These are phyloP conservation scores for Crotalus helleri DNA, from an alignment of 2,113 vertebrate species.

Conservation along the genomic window DNA sequence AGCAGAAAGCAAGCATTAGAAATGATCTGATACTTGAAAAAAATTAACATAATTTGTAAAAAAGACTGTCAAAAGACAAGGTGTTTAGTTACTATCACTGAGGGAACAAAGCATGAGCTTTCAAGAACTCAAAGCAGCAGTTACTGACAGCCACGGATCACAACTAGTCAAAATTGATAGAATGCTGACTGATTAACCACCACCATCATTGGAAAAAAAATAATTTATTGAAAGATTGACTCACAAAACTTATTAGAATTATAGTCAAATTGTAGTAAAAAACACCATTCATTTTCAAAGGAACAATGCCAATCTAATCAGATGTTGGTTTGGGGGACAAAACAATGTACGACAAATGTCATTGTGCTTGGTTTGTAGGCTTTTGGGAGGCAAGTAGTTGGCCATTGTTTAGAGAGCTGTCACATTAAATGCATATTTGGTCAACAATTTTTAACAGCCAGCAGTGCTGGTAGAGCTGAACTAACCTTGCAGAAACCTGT, in stretches of 20 bases:
- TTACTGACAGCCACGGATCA: not conserved
- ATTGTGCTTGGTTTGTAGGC: not conserved
- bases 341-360: not conserved
- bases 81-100: not conserved
- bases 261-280: not conserved
- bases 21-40: not conserved
- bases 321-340: not conserved
- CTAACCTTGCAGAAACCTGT: constrained; percentile 54
- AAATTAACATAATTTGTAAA: not conserved
- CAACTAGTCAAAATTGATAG: not conserved
- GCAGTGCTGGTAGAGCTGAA: not conserved
- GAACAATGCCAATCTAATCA: not conserved
- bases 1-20: not conserved
- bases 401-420: not conserved
- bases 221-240: not conserved
- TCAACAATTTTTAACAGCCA: not conserved
- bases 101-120: not conserved
- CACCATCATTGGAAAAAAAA: not conserved
- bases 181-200: not conserved
- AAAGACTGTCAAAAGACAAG: not conserved
- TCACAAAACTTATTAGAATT: not conserved
- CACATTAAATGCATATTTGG: not conserved
- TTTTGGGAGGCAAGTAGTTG: not conserved
- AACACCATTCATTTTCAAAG: not conserved
- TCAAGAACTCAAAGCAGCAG: not conserved